Evolutionary conservation across 2,797 vertebrate genomes (phyloP).

Genomic region (Valencia hispanica): DNA sequence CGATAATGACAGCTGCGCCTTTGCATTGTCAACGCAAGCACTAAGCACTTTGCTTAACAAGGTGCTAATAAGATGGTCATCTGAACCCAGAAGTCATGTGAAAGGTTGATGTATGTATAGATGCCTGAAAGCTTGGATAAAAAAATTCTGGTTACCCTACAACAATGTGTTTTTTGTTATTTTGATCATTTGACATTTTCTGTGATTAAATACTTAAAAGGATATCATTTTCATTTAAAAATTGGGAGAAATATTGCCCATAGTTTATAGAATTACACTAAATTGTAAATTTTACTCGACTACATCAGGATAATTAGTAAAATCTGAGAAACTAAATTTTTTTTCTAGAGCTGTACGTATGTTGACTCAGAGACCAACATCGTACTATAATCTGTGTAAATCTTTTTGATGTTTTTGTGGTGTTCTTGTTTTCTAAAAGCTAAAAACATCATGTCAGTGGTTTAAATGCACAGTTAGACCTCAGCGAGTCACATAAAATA

Average conservation of each 20-base stretch:
- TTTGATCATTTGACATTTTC: neutral
- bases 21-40: neutral
- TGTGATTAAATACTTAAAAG: neutral
- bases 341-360: neutral
- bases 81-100: neutral
- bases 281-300: neutral
- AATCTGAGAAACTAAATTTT: neutral
- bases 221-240: neutral
- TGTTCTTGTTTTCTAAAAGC: neutral
- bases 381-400: neutral
- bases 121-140: neutral
- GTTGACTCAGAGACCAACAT: neutral
- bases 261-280: neutral
- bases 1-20: neutral
- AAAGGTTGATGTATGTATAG: neutral
- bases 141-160: too few relatives aligned
- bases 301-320: neutral
- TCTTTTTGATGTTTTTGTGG: neutral
- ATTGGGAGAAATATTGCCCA: neutral
- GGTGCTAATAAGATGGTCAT: neutral
- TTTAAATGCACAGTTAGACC: neutral
- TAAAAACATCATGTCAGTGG: neutral
- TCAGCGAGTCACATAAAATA: neutral
- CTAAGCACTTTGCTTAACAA: neutral
- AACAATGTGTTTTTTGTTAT: neutral